Base-by-base conservation (phyloP, 2,888 invertebrate genomes). In the Mesochorus sp. region DNA sequence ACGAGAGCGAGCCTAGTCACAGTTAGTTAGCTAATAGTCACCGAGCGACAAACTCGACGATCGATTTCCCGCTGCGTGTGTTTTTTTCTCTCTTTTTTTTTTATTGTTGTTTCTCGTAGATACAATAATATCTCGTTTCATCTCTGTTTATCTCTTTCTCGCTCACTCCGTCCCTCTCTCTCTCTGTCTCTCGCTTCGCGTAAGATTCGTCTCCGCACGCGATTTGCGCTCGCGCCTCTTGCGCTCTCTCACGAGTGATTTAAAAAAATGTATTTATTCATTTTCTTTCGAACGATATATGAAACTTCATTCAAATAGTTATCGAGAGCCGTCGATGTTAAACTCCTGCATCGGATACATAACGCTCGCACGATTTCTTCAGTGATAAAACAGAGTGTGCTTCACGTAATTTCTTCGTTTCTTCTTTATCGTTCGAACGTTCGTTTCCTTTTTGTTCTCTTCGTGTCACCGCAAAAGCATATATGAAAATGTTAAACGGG, bases 1-100 rank as follows among this genome's bases (percentile, higher is more conserved):
- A 53, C 72, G 55, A 62, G 62, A 62, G 66, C 73, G 67, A 51
- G 64, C 68, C n/a, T 59, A 34, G 70, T 73, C 78, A 59, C 64
- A 64, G 51, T 78, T 77, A 72, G 55, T 77, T 53, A 70, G 68
- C 73, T 64, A 73, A 78, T 73, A 68, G 73, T 73, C 68, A 68
- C 64, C 77, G 72, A 73, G 73, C 62, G 68, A 59, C 72, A 42
- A 67, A 55, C 71, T 55, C 70, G 21, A 10, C 64, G 53, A 62
- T 53, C 37, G 24, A 31, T 26, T 44, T 17, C 8, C 34, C 62
- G 19, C 44, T 47, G n/a, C 62, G 28, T 24, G 62, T 62, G 42
- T 55, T 47, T 42, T 62, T 12, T 51, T 68, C 44, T 37, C 19
- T 59, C 21, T 59, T 26, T 17, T 24, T 42, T 44, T 28, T 3